Base-by-base conservation (phyloP, 2,797 vertebrate species). In the Ctenosaura bakeri region DNA sequence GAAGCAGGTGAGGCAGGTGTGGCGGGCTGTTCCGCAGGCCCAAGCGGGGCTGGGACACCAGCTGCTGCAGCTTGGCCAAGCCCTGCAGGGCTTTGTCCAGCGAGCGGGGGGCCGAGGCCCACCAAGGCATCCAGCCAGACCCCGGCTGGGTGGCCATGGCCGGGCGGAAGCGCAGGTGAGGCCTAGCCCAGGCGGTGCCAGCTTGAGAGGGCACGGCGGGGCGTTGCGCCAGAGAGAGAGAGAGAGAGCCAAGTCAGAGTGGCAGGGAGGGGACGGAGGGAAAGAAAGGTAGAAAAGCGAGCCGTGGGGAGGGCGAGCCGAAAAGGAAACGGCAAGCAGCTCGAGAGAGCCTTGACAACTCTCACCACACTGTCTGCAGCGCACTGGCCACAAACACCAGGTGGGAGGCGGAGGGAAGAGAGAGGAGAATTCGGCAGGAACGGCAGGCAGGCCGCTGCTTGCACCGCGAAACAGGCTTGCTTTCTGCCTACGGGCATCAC, bases 1-100 rank as follows among this genome's bases (percentile, higher is more conserved):
- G 95, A 91, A 96, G 90, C 32, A 97, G 92, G 1, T 98, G 97
- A 0, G 97, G 98, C 83, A 99, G 96, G 93, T 98, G 98, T 0
- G 98, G 98, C 0, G 98, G 98, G 69, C 98, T 98, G 92, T 97
- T 97, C 93, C 94, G 95, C 29, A 99, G 95, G 52, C 93, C 94
- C 64, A 98, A 85, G n/a, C 96, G 95, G 2, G 97, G 97, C 92
- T 98, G 90, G 96, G 1, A 92, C 91, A 92, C 97, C 85, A 97
- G 95, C 71, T 92, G 91, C 0, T 96, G 87, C 86, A 99, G 96
- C 87, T 97, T 97, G 2, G 96, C 94, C 92, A 99, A 93, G 3
- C 84, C 84, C 22, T 95, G 97, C 20, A 97, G 89, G 71, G 95
- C 92, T 91, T 97, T 98, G 24, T 98, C 97, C 90, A 98, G 84